These are phyloP conservation scores for mouse (Mus musculus) DNA, from an alignment of 2,113 vertebrate species.

Conservation along the genomic window DNA sequence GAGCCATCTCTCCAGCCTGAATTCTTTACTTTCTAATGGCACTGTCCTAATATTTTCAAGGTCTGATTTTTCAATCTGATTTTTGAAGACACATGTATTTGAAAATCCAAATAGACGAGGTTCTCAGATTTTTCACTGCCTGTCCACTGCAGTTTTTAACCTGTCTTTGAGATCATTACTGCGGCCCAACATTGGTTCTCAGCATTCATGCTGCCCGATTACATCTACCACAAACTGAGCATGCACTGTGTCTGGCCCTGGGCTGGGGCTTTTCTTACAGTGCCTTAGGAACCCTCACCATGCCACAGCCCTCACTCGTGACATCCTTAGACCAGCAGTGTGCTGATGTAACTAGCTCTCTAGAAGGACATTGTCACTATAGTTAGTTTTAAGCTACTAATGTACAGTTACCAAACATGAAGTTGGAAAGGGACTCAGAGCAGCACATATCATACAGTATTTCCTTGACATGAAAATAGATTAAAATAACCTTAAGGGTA, in stretches of 20 bases:
- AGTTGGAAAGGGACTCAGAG: neutral
- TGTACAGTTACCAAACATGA: neutral
- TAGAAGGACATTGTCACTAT: neutral
- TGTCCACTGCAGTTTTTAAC: neutral
- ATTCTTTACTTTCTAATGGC: slow-evolving; percentile 19
- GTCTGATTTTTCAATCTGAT: neutral
- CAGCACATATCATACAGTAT: accelerated
- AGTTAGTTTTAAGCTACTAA: neutral
- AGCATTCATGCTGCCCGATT: neutral
- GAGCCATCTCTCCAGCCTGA: no score
- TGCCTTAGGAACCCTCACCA: neutral
- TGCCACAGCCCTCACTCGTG: accelerated
- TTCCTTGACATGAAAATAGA: neutral
- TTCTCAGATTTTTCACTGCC: neutral
- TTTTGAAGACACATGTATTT: neutral
- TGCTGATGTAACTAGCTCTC: neutral
- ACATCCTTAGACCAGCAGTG: neutral
- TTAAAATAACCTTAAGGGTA: neutral
- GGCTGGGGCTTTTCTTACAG: neutral
- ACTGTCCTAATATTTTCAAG: slow-evolving; percentile 26
- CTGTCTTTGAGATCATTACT: neutral
- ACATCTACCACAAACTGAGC: no score
- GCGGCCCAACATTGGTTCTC: neutral
- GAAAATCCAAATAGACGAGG: neutral
- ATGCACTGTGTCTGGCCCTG: neutral